Evolutionary conservation across 1,140 invertebrate species (phyloP), one percentile per base, ranked within the genome.

Genomic region (Agrypnia vestita): DNA sequence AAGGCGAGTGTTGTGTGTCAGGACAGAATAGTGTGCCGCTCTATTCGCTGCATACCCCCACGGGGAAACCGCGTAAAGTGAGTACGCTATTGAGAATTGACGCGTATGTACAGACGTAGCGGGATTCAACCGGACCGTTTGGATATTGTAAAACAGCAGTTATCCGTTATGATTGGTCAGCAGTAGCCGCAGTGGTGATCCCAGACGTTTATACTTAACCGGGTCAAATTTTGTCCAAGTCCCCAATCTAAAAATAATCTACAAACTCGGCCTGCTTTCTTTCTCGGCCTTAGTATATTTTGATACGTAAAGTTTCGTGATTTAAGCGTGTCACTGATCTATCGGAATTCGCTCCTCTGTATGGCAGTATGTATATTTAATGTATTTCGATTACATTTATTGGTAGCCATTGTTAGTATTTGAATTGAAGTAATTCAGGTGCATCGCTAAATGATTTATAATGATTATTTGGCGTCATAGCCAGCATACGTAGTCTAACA

Each of bases 211-310:
- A 21, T 59, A 21, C 17, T 56, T 17, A 55, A 56, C 55, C 55
- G 55, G 55, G 55, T 59, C 55, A 59, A n/a, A 59, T 59, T 21
- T 56, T 17, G 53, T 56, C 15, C 15, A 59, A 59, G 17, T 21
- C 55, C 17, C 15, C 15, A 8, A 17, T 19, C 9, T 56, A 19
- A 56, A 56, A 4, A 8, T 59, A 59, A 59, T 10, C 17, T 3
- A 17, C 10, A 21, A 59, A 59, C 55, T 3, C 15, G 55, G 21
- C 55, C 55, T 21, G 55, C 55, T 59, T 59, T 59, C 55, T 59
- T 59, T 59, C 15, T 21, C 15, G 0, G 55, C 17, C 55, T 59
- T 59, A 11, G 3, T 19, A 59, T 59, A 21, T 59, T 59, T 59
- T 17, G 9, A 35, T 35, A 35, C 25, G 25, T 35, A 35, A 51